Evolutionary conservation across 2,113 vertebrate genomes (phyloP).

Genomic region (Dendropsophus ebraccatus): DNA sequence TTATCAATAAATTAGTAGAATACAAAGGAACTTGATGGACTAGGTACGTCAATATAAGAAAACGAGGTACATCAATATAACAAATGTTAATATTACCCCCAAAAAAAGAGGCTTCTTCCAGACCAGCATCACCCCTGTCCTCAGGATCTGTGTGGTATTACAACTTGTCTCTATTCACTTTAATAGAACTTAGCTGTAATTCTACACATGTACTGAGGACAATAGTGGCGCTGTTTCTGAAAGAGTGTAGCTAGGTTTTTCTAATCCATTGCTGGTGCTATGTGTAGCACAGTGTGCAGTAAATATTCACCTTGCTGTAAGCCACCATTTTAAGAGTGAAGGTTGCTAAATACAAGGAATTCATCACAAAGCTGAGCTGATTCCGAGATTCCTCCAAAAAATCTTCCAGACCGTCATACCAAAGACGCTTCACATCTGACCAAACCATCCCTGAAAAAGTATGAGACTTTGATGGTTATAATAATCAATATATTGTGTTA

Average conservation of each 20-base stretch:
- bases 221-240: no score
- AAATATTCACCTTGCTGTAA: constrained; percentile 87
- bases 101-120: no score
- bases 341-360: constrained; percentile 94
- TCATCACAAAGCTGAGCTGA: constrained; percentile 98
- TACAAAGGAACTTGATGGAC: no score
- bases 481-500: not conserved
- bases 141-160: no score
- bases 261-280: no score
- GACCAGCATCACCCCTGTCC: no score
- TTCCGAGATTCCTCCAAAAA: constrained; percentile 97
- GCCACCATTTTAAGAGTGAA: constrained; percentile 97
- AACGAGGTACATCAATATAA: not conserved
- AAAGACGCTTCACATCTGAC: constrained; percentile 96
- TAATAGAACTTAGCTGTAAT: no score
- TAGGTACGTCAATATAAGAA: not conserved
- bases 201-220: no score
- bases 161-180: no score
- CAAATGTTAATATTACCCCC: not conserved
- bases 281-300: not conserved
- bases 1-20: not conserved
- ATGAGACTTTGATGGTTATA: not conserved
- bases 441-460: constrained; percentile 91
- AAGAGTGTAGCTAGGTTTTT: no score
- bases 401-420: constrained; percentile 97